Evolutionary conservation across 2,113 vertebrate genomes (phyloP), one percentile per base, ranked within the genome.

Genomic region (Guaruba guarouba): DNA sequence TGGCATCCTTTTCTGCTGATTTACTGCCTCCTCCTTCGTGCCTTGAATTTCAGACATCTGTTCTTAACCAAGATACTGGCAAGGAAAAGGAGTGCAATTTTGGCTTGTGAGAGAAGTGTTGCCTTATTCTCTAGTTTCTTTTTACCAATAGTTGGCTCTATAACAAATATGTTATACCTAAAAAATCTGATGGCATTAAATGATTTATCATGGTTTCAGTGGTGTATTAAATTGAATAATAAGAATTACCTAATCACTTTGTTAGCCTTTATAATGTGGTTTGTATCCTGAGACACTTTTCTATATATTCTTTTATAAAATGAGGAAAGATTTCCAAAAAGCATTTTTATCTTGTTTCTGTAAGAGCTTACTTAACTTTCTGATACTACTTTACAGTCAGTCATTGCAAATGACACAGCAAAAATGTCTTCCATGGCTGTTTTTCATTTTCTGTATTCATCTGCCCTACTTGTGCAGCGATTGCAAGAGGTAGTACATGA

Each of bases 1-100:
- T 93, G 88, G 48, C 89, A 96, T 61, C 35, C 37, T 52, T 94
- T 89, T 71, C 74, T 96, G 35, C 85, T 96, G 85, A 93, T 95
- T 94, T 95, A 82, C 55, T 93, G 62, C 71, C 51, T 85, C 69
- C 24, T 82, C 39, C 49, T 61, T 94, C 48, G n/a, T 92, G 76
- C 52, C 66, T 85, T 23, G 52, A 90, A 95, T 93, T 92, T 71
- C 71, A 44, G 29, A 68, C 77, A 81, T 91, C 86, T 90, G 59
- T 79, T 71, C 31, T 90, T 94, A 90, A 66, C 44, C 19, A 91
- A 89, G 43, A 82, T 87, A 67, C 37, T 79, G 75, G 64, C 52
- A 94, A 95, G 84, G 33, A 86, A 86, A 67, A 67, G 15, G 31
- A 94, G 19, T 43, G 33, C 49, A 95, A 63, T 88, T 90, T 64